Percentiles rank a stretch among this genome's conserved stretches.
Conservation (phyloP, 2,113 vertebrate species). For the Macrotis lagotis region DNA sequence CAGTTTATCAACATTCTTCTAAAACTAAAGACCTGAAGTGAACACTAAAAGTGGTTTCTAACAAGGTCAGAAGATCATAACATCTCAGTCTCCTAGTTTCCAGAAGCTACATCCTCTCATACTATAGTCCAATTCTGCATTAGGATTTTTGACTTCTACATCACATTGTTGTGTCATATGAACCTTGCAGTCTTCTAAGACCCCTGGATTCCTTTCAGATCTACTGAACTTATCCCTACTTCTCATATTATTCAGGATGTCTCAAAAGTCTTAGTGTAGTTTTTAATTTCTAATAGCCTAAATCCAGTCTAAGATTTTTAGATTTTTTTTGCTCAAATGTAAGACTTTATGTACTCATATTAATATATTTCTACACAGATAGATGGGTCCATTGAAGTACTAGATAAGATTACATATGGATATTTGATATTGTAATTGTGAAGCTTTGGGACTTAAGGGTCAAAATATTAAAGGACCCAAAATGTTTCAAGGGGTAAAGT, state of each 20-base stretch:
- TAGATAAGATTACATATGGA: neutral
- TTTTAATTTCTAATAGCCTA: neutral
- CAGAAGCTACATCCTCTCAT: neutral
- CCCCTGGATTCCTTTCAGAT: neutral
- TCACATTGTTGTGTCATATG: neutral
- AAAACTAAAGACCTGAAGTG: neutral
- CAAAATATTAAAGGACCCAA: neutral
- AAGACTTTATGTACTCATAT: neutral
- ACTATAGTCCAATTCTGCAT: neutral
- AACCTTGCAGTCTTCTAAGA: too few relatives aligned
- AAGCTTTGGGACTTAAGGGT: neutral
- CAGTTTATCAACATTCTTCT: neutral
- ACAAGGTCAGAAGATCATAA: neutral
- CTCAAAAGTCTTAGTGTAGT: neutral
- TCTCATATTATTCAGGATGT: neutral
- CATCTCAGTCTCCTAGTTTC: neutral
- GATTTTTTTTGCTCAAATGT: neutral
- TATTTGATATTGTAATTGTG: neutral
- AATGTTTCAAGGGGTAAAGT: neutral
- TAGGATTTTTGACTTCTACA: neutral
- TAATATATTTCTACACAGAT: neutral
- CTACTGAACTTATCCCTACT: neutral
- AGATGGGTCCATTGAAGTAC: neutral
- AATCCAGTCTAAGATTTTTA: neutral
- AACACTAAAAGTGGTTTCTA: neutral